phyloP scores from a whole-genome alignment of 2,888 invertebrate species.

The Meiosimyza platycephala region DNA sequence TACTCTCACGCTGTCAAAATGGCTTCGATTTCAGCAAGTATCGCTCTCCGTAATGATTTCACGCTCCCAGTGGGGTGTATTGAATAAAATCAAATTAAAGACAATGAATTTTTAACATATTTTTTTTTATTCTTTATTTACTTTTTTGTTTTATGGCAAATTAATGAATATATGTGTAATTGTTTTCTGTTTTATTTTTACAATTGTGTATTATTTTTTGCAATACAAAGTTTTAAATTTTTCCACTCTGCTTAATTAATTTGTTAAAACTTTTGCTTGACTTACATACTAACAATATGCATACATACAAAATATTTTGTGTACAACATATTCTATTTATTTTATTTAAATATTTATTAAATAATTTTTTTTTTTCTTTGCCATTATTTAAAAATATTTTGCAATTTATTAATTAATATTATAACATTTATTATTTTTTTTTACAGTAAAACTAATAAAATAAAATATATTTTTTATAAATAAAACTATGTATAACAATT shows the following conservation, averaged over 20 bases:
- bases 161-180: conserved; percentile 12
- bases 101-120: conserved; percentile 6
- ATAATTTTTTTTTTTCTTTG: background rate
- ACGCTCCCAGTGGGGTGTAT: no score
- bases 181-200: conserved; percentile 4
- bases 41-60: no score
- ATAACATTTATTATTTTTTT: background rate
- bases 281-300: no score
- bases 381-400: conserved; percentile 6
- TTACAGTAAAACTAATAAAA: conserved; percentile 14
- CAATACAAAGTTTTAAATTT: background rate
- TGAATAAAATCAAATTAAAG: no score
- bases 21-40: no score
- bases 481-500: conserved; percentile 17
- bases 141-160: conserved; percentile 30
- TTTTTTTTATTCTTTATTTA: conserved; percentile 21
- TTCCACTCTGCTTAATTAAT: no score
- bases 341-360: conserved; percentile 10
- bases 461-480: conserved; percentile 14
- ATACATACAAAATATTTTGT: no score
- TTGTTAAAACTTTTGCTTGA: no score
- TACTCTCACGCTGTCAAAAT: no score
- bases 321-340: background rate
- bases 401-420: background rate
- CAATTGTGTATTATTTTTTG: background rate